Base-by-base conservation (phyloP, 2,888 invertebrate species). In the Hirtodrosophila duncani region DNA sequence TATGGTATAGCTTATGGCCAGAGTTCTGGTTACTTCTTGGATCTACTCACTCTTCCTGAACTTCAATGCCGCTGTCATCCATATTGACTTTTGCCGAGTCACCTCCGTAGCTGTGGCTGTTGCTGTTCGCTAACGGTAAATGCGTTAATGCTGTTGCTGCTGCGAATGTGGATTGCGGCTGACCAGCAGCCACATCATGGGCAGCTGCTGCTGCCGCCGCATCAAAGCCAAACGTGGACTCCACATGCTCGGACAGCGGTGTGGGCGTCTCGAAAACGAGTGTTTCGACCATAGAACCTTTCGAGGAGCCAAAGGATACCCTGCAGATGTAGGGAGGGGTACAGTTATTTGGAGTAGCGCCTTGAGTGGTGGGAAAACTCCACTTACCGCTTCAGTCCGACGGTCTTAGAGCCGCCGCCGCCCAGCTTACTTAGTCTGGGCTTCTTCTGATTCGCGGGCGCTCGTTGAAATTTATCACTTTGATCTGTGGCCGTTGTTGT, bases 261-360 rank as follows among this genome's bases (percentile, higher is more conserved):
- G 89, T 89, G 20, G 92, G 92, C 80, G 92, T 94, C 88, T 96
- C 96, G 88, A 94, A 96, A 74, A 96, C 94, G 69, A 96, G 89
- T 34, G 96, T 96, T 89, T 96, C 96, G 63, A 96, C 96, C 96
- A 96, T 96, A 39, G 96, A 96, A 67, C 96, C 96, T 87, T 96
- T 96, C 70, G 95, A 95, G 86, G 95, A 96, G 68, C 96, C 96
- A 88, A 96, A 96, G 38, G 96, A 96, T 67, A 96, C 96, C 89
- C 96, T 96, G 90, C 8, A 88, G 88, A 52, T 52, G 68, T 57
- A 64, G 56, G 36, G 18, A 4, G 17, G 13, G 30, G 8, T 18
- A 10, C 9, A 11, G 3, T 3, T 5, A 7, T 1, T 4, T 13
- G 29, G 14, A 27, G 14, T 29, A 16, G 29, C 16, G n/a, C n/a